Base-by-base conservation (phyloP, 2,888 invertebrate genomes). In the Eurytoma adleriae region DNA sequence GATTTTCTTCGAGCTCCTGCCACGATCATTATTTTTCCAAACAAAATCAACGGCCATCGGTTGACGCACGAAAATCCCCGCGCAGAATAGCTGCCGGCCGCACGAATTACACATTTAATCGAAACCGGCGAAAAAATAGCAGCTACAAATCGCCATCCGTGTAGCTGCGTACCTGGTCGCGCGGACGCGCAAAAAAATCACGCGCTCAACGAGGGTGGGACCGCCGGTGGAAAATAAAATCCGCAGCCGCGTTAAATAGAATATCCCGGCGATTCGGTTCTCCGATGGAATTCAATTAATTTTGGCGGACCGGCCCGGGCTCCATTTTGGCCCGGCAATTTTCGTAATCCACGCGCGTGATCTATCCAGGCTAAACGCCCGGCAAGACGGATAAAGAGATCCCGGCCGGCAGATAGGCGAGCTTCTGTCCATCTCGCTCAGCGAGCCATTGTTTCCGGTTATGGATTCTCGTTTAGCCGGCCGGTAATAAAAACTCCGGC, bases 261-360 rank as follows among this genome's bases (percentile, higher is more conserved):
- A 50, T n/a, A 54, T 20, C n/a, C 18, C 16, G 59, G n/a, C 14
- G 52, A 68, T 72, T 68, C 52, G 73, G 50, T 72, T 52, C n/a
- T 20, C 67, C 52, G 3, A 54, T 54, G 52, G n/a, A 27, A 64
- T 69, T 64, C 64, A 74, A 79, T 79, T 74, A 70, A 68, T 64
- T 64, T 64, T 69, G 69, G 54, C 16, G 5, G 14, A 71, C 52
- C 30, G 10, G 70, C n/a, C 2, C 18, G 30, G 10, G 16, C 40
- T 72, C 66, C n/a, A 73, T 73, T 73, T 66, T 56, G 20, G 16
- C 14, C 18, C 20, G 54, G 54, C 62, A 40, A 66, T 70, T 70
- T 70, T 69, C 69, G 69, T 69, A 30, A 69, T 57, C 30, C 69
- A 5, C 24, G 7, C 18, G 13, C 68, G 3, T 56, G 56, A 27